A percentile compares a stretch with the other conserved stretches of the same genome.
Conservation (phyloP, 2,113 vertebrate species). For the Pluvianellus socialis region DNA sequence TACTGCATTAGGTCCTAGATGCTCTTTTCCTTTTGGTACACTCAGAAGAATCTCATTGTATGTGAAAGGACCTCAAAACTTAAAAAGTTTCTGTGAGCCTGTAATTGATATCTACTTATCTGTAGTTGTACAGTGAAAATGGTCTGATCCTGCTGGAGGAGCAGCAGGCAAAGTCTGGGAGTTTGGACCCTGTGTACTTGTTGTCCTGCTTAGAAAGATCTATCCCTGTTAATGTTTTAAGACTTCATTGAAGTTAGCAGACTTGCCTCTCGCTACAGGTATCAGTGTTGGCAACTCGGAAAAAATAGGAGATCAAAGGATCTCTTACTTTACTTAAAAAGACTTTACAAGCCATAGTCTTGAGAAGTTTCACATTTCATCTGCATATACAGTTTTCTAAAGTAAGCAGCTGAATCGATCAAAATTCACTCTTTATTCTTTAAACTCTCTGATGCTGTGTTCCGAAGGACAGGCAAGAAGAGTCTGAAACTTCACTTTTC, state of each 20-base stretch:
- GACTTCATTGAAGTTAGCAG: neutral
- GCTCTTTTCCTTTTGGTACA: neutral
- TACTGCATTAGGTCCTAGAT: neutral
- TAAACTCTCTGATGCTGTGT: neutral
- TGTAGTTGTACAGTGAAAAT: neutral
- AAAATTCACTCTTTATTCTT: neutral
- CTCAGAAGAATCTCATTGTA: neutral
- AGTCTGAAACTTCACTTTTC: neutral
- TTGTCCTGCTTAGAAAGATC: neutral
- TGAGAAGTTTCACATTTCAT: neutral
- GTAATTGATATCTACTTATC: neutral
- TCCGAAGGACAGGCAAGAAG: neutral
- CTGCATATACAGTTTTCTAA: neutral
- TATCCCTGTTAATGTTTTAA: neutral
- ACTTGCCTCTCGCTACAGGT: neutral
- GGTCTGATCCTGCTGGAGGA: neutral
- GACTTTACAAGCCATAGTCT: neutral
- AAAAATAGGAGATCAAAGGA: neutral
- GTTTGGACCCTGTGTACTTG: neutral
- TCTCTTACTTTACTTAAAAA: neutral
- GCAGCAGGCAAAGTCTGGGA: neutral
- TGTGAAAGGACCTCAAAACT: neutral
- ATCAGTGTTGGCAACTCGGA: neutral
- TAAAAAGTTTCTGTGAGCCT: neutral
- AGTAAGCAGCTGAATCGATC: neutral